These are phyloP conservation scores for Tiaroga cobitis DNA, from an alignment of 2,797 vertebrate genomes.

Conservation along the genomic window DNA sequence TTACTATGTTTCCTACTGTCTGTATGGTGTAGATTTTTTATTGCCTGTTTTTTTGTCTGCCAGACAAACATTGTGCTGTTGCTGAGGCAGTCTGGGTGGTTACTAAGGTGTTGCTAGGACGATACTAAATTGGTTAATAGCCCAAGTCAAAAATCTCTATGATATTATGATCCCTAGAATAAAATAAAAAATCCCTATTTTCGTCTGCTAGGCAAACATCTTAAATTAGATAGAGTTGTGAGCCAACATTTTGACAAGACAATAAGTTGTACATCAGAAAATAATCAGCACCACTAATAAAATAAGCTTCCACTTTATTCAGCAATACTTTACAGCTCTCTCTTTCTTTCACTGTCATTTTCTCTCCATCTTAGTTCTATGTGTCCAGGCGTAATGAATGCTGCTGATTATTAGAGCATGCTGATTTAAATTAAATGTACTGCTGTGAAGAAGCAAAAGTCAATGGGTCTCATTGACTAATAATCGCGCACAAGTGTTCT, in stretches of 20 bases:
- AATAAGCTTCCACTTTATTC: neutral
- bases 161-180: neutral
- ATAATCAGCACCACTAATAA: neutral
- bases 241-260: neutral
- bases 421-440: conserved; percentile 29
- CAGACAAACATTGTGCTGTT: neutral
- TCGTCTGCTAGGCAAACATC: neutral
- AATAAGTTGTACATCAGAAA: neutral
- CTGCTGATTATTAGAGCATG: conserved; percentile 39
- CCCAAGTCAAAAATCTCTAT: neutral
- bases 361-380: neutral
- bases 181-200: neutral
- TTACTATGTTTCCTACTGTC: too few species aligned
- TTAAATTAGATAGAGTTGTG: neutral
- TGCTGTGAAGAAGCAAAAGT: conserved; percentile 5
- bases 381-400: neutral
- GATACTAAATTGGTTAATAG: neutral
- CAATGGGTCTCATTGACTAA: conserved; percentile 22
- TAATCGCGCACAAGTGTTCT: neutral
- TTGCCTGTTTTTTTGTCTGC: neutral
- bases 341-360: neutral
- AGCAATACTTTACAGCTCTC: neutral
- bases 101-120: neutral
- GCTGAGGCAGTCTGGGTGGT: neutral
- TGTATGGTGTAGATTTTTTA: too few species aligned